Conservation (phyloP, 2,113 vertebrate species). For the Lipotes vexillifer region DNA sequence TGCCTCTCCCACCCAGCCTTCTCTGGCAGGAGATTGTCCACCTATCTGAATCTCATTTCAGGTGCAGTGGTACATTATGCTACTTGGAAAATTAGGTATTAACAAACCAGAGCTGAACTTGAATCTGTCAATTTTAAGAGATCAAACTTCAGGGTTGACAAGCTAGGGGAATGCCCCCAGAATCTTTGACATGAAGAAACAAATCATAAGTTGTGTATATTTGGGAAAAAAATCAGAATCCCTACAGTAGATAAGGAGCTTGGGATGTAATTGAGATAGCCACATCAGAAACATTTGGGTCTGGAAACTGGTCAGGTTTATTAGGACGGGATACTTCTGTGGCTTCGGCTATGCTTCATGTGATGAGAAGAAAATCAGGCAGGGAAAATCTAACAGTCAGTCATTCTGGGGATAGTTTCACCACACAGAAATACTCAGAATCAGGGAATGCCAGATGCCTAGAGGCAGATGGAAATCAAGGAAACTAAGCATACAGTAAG, state of each 20-base stretch:
- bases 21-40: not conserved
- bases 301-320: not conserved
- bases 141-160: not conserved
- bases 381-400: not conserved
- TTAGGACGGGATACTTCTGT: not conserved
- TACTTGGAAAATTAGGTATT: not conserved
- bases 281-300: not conserved
- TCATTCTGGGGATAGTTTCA: not conserved
- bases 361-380: not conserved
- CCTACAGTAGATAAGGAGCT: not conserved
- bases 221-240: not conserved
- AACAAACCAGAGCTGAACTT: not conserved
- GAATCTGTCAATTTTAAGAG: not conserved
- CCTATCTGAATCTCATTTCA: not conserved
- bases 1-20: not conserved
- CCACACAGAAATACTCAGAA: not conserved
- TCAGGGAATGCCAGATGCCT: not conserved
- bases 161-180: not conserved
- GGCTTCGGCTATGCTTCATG: not conserved
- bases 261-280: not conserved
- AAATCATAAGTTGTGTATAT: not conserved
- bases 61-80: not conserved
- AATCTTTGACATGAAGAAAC: constrained; percentile 2
- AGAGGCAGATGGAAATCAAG: not conserved
- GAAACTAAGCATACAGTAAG: not conserved